These are phyloP conservation scores for Malurus cyaneus DNA, from an alignment of 2,113 vertebrate genomes.

Conservation along the genomic window DNA sequence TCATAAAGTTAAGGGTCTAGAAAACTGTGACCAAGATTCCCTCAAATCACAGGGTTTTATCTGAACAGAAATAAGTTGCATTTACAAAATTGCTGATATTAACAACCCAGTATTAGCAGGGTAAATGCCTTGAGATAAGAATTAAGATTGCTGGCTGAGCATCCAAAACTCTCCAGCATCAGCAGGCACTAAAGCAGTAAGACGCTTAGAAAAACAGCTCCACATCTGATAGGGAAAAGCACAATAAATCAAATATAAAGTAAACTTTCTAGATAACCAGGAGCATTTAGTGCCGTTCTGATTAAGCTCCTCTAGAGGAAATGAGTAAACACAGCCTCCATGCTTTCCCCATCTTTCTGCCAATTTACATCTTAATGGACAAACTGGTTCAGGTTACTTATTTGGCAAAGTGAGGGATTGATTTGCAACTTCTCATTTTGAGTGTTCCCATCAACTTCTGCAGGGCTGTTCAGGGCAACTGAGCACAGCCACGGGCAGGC, in stretches of 20 bases:
- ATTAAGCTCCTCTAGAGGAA: not conserved
- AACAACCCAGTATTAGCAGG: not conserved
- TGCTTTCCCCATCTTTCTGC: slow-evolving; percentile 1
- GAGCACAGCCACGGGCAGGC: not conserved
- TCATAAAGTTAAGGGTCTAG: not conserved
- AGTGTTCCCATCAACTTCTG: not conserved
- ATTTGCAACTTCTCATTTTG: slow-evolving; percentile 13
- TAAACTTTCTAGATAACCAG: slow-evolving; percentile 11
- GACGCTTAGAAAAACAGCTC: not conserved
- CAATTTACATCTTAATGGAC: slow-evolving; percentile 58
- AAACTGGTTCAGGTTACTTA: slow-evolving; percentile 42
- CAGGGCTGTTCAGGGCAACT: not conserved
- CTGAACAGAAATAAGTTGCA: not conserved
- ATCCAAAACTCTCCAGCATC: not conserved
- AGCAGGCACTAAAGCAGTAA: not conserved
- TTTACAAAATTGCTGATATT: not conserved
- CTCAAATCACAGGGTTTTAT: not conserved
- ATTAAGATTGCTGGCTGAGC: not conserved
- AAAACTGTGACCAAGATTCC: not conserved
- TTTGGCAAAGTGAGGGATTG: slow-evolving; percentile 24
- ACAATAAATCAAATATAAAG: slow-evolving; percentile 30
- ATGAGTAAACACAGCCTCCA: slow-evolving; percentile 5
- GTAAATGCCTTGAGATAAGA: not conserved
- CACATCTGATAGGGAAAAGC: not conserved
- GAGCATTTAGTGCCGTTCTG: not conserved